phyloP scores from a whole-genome alignment of 2,113 vertebrate species.

The Speoplatyrhinus poulsoni region DNA sequence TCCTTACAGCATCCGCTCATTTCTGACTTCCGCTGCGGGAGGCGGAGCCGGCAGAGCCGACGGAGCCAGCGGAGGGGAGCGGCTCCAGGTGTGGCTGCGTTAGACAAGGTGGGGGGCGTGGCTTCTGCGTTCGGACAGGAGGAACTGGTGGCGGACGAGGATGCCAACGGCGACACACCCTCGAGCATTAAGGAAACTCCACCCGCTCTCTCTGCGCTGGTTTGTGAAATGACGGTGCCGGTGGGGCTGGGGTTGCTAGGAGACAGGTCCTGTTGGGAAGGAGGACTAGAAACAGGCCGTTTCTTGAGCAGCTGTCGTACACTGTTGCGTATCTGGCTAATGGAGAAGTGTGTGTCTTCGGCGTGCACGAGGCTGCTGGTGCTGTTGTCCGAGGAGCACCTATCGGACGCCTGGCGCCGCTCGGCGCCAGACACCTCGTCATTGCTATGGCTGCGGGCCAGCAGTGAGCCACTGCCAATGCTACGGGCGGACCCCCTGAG shows the following conservation, averaged over 20 bases:
- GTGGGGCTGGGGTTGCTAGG: constrained; percentile 37
- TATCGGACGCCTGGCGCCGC: constrained; percentile 47
- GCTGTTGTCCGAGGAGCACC: constrained; percentile 55
- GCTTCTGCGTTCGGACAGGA: constrained; percentile 58
- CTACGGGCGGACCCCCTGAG: constrained; percentile 39
- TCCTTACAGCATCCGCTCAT: constrained; percentile 82
- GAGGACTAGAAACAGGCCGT: constrained; percentile 69
- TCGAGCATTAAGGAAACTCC: constrained; percentile 39
- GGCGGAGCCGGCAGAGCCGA: constrained; percentile 49
- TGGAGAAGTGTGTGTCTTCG: constrained; percentile 77
- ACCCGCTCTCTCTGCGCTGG: constrained; percentile 54
- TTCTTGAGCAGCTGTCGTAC: constrained; percentile 84
- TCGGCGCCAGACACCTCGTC: constrained; percentile 76
- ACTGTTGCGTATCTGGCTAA: constrained; percentile 82
- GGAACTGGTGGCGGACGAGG: constrained; percentile 59
- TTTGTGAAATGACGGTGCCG: constrained; percentile 33
- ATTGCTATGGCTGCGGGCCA: constrained; percentile 73
- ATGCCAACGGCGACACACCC: constrained; percentile 39
- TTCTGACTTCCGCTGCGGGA: constrained; percentile 69
- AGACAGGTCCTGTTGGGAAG: constrained; percentile 50
- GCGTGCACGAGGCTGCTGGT: constrained; percentile 40
- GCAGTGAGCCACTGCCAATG: constrained; percentile 30
- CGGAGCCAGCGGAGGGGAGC: constrained; percentile 71
- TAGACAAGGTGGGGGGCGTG: constrained; percentile 45
- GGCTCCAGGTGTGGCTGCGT: constrained; percentile 14